Conservation (phyloP, 2,113 vertebrate species). For the Oxyruncus cristatus region DNA sequence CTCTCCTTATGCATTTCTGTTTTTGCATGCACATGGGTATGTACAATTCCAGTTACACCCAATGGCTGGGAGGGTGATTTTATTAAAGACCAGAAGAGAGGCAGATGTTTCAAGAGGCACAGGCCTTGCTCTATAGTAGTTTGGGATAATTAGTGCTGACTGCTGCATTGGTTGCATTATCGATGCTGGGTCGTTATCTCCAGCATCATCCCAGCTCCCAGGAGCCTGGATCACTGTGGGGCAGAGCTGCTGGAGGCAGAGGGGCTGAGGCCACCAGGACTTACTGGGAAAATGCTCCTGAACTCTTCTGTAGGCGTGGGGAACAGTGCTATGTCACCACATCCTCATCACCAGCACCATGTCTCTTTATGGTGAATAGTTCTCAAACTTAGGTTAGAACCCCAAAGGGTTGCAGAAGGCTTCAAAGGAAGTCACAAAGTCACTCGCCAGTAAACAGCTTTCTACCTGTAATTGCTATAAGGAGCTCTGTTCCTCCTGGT, state of each 20-base stretch:
- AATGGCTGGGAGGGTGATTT: constrained; percentile 32
- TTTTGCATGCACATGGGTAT: constrained; percentile 49
- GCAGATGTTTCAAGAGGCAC: constrained; percentile 16
- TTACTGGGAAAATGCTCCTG: constrained; percentile 9
- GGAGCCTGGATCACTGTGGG: constrained; percentile 11
- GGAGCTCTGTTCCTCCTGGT: background rate
- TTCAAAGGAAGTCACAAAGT: constrained; percentile 51
- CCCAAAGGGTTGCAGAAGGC: background rate
- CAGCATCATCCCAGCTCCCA: background rate
- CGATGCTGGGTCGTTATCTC: constrained; percentile 19
- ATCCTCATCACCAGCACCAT: background rate
- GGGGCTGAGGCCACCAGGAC: constrained; percentile 27
- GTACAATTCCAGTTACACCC: constrained; percentile 48
- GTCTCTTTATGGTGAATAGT: background rate
- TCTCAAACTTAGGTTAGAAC: constrained; percentile 14
- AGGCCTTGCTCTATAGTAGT: constrained; percentile 5
- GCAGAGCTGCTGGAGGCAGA: constrained; percentile 1
- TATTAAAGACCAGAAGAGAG: constrained; percentile 49
- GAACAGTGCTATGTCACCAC: constrained; percentile 1
- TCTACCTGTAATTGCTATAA: background rate
- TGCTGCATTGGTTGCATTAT: constrained; percentile 36
- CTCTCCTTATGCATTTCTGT: constrained; percentile 39
- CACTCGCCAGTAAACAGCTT: constrained; percentile 22
- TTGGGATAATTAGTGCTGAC: constrained; percentile 47
- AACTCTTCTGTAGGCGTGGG: background rate